These are phyloP conservation scores for Aspiorhynchus laticeps DNA, from an alignment of 2,113 vertebrate species.

Conservation along the genomic window DNA sequence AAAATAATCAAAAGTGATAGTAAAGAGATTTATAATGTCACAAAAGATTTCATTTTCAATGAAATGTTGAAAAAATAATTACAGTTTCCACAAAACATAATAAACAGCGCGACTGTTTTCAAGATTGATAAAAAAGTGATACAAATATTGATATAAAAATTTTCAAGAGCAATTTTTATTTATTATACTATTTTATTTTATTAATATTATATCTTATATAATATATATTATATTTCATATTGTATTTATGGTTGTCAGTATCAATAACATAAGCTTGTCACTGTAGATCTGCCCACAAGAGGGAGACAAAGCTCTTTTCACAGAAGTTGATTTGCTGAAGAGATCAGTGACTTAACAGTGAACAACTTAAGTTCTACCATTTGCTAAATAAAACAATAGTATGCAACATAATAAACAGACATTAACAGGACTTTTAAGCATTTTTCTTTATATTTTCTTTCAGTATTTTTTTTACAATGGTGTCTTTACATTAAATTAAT, in stretches of 20 bases:
- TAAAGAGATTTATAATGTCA: neutral
- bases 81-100: neutral
- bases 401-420: neutral
- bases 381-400: neutral
- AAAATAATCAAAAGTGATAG: neutral
- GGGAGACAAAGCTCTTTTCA: conserved; percentile 44
- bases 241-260: neutral
- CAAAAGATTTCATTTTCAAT: neutral
- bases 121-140: neutral
- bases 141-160: neutral
- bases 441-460: neutral
- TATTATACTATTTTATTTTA: neutral
- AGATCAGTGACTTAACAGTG: neutral
- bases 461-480: neutral
- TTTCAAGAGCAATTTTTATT: neutral
- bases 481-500: neutral
- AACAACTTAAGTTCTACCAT: neutral
- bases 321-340: neutral
- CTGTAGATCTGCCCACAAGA: conserved; percentile 38
- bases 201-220: neutral
- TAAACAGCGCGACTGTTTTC: neutral
- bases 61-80: neutral
- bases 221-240: neutral
- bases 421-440: neutral
- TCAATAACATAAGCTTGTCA: neutral